phyloP scores from a whole-genome alignment of 2,113 vertebrate species.

The Hydrochoerus hydrochaeris region DNA sequence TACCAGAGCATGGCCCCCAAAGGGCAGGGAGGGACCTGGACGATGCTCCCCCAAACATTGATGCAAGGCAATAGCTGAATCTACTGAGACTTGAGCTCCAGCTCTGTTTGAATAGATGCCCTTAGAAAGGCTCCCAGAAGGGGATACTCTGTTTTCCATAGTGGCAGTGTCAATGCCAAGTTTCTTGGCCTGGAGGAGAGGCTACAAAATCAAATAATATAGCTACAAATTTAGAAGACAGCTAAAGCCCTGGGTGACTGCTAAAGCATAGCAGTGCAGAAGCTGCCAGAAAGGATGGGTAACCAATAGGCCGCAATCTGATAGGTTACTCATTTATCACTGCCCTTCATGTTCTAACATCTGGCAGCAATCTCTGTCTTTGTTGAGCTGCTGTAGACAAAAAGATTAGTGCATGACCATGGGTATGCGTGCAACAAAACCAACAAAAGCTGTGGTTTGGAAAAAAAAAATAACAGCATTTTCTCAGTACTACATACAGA shows the following conservation, averaged over 20 bases:
- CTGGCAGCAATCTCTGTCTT: slow-evolving; percentile 20
- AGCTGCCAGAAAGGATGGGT: neutral
- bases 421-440: neutral
- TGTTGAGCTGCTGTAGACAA: neutral
- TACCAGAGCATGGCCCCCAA: neutral
- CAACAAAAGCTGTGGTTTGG: neutral
- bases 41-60: neutral
- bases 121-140: neutral
- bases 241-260: slow-evolving; percentile 10
- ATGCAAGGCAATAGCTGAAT: neutral
- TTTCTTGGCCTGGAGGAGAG: slow-evolving; percentile 38
- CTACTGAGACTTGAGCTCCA: neutral
- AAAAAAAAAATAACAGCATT: neutral
- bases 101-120: neutral
- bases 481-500: neutral
- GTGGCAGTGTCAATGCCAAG: slow-evolving; percentile 7
- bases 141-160: neutral
- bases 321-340: neutral
- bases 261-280: neutral
- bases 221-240: slow-evolving; percentile 51
- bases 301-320: neutral
- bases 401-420: neutral
- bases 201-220: slow-evolving; percentile 49
- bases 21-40: neutral
- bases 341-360: neutral